Conservation (phyloP, 2,888 invertebrate genomes). For the Protodeltote pygarga region DNA sequence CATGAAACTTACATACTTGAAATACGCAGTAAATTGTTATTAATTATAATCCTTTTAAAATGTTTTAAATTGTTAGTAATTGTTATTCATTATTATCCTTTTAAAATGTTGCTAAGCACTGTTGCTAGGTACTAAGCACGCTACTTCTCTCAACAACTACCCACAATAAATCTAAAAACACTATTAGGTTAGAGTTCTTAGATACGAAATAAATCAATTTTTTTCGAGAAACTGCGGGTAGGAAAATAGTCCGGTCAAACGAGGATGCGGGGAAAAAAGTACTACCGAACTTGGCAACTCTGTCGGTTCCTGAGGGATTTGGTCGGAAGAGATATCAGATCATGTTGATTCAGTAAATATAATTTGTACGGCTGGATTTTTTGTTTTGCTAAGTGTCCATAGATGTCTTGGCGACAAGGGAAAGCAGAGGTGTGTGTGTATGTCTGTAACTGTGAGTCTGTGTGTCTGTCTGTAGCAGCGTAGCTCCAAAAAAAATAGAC, state of each 20-base stretch:
- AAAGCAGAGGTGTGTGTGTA: no score
- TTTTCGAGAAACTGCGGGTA: constrained; percentile 9
- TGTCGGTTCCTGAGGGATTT: constrained; percentile 23
- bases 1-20: no score
- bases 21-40: no score
- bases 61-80: constrained; percentile 5
- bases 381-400: no score
- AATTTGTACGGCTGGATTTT: not conserved
- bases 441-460: no score
- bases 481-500: no score
- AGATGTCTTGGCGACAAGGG: no score
- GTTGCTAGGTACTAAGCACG: no score
- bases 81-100: not conserved
- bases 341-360: constrained; percentile 13
- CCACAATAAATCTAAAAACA: not conserved
- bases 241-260: constrained; percentile 25
- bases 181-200: constrained; percentile 12
- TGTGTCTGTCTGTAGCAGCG: no score
- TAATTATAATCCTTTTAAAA: no score
- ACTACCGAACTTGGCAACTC: constrained; percentile 18
- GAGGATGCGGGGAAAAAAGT: constrained; percentile 30
- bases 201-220: constrained; percentile 42
- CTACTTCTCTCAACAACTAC: not conserved
- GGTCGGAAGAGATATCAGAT: not conserved
- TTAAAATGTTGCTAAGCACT: not conserved